Evolutionary conservation across 30 jellyfish, hydroid and myxozoan genomes (phyloP).

Genomic region (Sanderia malayensis): DNA sequence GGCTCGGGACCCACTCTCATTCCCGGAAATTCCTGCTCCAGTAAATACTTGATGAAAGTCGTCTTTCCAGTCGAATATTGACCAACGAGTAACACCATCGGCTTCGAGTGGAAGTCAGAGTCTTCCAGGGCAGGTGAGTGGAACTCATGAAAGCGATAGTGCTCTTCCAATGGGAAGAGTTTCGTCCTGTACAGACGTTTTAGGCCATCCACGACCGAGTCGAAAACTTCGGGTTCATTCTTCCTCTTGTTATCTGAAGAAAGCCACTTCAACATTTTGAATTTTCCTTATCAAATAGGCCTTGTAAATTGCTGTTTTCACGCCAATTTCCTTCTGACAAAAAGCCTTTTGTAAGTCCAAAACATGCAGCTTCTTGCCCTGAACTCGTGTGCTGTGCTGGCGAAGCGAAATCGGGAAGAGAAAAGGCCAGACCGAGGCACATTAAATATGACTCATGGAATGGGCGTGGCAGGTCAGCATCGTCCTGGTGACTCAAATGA

Average conservation of each 20-base stretch:
- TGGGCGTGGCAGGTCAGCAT: slow-evolving; percentile 11
- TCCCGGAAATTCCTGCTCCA: slow-evolving; percentile 98
- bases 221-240: slow-evolving; percentile 95
- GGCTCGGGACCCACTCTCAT: slow-evolving; percentile 99
- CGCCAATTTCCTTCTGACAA: no score
- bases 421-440: not conserved
- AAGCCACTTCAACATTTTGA: slow-evolving; percentile 73
- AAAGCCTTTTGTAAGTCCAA: no score
- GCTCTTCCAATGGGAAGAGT: slow-evolving; percentile 90
- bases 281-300: no score
- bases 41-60: slow-evolving; percentile 85
- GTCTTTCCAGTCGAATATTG: slow-evolving; percentile 99
- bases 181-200: slow-evolving; percentile 86
- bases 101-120: slow-evolving; percentile 89
- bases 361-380: not conserved
- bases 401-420: not conserved
- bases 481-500: not conserved
- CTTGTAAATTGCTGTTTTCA: no score
- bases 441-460: not conserved
- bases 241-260: slow-evolving; percentile 52
- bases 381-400: not conserved
- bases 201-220: slow-evolving; percentile 96
- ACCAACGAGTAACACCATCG: slow-evolving; percentile 98
- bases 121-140: slow-evolving; percentile 97
- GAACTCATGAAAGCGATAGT: slow-evolving; percentile 94